Evolutionary conservation across 2,888 invertebrate species (phyloP).

Genomic region (Callyntrura sp.): DNA sequence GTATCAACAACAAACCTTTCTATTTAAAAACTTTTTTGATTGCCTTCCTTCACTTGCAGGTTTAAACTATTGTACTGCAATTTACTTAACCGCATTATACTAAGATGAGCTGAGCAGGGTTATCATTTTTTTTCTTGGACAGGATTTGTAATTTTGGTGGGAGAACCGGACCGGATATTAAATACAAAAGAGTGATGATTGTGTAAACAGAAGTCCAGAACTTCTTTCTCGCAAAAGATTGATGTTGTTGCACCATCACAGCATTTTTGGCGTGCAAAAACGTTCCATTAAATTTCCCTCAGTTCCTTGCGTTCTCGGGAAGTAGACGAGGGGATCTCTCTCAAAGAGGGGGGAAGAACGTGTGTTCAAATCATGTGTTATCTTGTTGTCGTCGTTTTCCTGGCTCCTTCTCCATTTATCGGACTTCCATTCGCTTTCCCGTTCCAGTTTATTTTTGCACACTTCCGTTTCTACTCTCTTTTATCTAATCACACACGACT

Average conservation of each 20-base stretch:
- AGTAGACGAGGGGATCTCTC: neutral
- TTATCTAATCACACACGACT: neutral
- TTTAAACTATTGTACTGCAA: neutral
- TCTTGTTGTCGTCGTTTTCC: neutral
- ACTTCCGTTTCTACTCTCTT: neutral
- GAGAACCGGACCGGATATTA: constrained; percentile 33
- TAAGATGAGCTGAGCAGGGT: constrained; percentile 58
- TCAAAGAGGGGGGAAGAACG: neutral
- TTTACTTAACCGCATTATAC: neutral
- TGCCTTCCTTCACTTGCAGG: constrained; percentile 39
- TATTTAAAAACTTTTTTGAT: constrained; percentile 36
- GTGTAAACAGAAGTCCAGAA: neutral
- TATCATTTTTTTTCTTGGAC: constrained; percentile 36
- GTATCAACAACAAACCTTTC: neutral
- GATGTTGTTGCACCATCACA: too few relatives aligned
- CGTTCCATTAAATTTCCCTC: too few relatives aligned
- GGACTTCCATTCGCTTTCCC: neutral
- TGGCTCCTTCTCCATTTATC: constrained; percentile 17
- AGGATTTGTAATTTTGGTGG: constrained; percentile 50
- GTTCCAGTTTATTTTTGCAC: neutral
- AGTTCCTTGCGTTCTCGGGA: too few relatives aligned
- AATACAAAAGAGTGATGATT: neutral
- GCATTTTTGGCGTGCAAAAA: too few relatives aligned
- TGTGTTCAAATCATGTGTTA: neutral
- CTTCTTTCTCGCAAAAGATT: neutral